Evolutionary conservation across 2,113 vertebrate species (phyloP).

Genomic region (Vulpes ferrilata): DNA sequence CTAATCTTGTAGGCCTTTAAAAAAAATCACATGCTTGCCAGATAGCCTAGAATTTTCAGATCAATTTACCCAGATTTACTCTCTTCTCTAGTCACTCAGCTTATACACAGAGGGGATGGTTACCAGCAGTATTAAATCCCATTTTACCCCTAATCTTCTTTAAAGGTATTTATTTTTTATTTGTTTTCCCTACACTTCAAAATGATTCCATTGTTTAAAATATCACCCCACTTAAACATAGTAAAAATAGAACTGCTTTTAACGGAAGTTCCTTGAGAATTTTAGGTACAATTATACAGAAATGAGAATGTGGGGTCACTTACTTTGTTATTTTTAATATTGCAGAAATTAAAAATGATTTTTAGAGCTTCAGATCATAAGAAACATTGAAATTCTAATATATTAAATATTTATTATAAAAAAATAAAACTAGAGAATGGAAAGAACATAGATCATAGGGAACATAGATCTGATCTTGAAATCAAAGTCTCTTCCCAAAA

Average conservation of each 20-base stretch:
- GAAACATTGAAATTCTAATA: not conserved
- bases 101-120: not conserved
- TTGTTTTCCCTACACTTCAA: not conserved
- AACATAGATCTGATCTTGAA: not conserved
- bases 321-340: not conserved
- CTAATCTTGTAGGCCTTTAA: not conserved
- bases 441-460: not conserved
- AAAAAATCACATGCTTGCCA: not conserved
- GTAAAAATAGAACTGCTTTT: not conserved
- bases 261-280: not conserved
- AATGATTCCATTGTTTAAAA: not conserved
- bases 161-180: not conserved
- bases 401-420: not conserved
- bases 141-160: not conserved
- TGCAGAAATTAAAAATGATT: not conserved
- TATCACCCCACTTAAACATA: not conserved
- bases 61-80: conserved; percentile 29
- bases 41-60: conserved; percentile 22
- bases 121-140: not conserved
- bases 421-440: not conserved
- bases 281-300: not conserved
- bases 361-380: not conserved
- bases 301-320: not conserved
- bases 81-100: conserved; percentile 1
- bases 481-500: not conserved